Evolutionary conservation across 2,797 vertebrate species (phyloP).

Genomic region (Danionella dracula): DNA sequence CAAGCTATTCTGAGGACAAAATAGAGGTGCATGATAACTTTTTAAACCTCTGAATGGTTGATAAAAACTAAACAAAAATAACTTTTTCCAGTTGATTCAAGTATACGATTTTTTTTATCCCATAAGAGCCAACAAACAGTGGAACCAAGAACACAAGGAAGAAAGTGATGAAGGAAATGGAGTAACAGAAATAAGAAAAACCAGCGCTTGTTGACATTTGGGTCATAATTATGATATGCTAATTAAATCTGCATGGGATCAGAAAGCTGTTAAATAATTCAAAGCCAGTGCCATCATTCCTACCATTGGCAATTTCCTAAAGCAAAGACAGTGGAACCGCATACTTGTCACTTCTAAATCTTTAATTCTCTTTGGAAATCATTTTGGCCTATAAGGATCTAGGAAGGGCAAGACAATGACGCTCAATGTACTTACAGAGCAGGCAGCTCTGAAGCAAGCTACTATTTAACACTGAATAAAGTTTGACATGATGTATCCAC

Average conservation of each 20-base stretch:
- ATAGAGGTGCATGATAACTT: too few species aligned
- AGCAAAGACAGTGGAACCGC: slow-evolving; percentile 39
- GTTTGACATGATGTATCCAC: background rate
- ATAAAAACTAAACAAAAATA: too few species aligned
- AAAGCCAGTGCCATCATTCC: slow-evolving; percentile 34
- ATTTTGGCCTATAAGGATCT: slow-evolving; percentile 25
- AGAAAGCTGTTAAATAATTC: slow-evolving; percentile 46
- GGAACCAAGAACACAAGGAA: background rate
- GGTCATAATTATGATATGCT: slow-evolving; percentile 31
- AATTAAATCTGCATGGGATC: slow-evolving; percentile 39
- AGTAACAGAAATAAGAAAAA: slow-evolving; percentile 22
- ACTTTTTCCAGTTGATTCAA: too few species aligned
- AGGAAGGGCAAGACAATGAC: slow-evolving; percentile 33
- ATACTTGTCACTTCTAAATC: slow-evolving; percentile 37
- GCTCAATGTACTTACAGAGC: slow-evolving; percentile 11
- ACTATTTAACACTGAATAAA: slow-evolving; percentile 4
- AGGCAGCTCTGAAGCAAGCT: slow-evolving; percentile 8
- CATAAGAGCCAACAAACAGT: too few species aligned
- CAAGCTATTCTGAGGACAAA: too few species aligned
- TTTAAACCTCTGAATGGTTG: too few species aligned
- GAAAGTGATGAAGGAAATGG: slow-evolving; percentile 11
- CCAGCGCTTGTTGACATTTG: slow-evolving; percentile 31
- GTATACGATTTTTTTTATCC: too few species aligned
- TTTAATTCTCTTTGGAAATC: slow-evolving; percentile 45
- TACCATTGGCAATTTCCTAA: slow-evolving; percentile 42